Base-by-base conservation (phyloP, 2,113 vertebrate genomes). In the Hyperoodon ampullatus region DNA sequence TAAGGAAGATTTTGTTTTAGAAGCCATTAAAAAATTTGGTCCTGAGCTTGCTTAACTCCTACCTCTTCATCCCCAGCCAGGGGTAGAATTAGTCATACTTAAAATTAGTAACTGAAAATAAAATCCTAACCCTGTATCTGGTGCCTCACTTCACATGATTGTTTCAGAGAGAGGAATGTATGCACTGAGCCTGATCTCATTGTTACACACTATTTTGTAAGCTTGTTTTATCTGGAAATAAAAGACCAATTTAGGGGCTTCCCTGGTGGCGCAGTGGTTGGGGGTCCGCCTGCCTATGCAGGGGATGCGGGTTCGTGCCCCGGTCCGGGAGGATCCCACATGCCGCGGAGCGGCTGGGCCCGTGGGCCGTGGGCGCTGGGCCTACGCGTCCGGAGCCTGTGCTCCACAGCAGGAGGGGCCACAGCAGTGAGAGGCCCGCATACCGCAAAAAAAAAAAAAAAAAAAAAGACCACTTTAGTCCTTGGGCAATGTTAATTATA, bases 41-140 rank as follows among this genome's bases (percentile, higher is more conserved):
- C 58, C n/a, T 53, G 35, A 60, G 55, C 44, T 93, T 85, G 60
- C 16, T 92, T 92, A 90, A 47, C 60, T 94, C 24, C n/a, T 16
- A 84, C 90, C n/a, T 94, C 23, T n/a, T 97, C 26, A 50, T 8
- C 58, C 5, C 6, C 60, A 30, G 23, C 50, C 53, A 19, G n/a
- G 78, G 95, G 71, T 61, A 94, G 72, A 93, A 78, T 95, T 85
- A 96, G 55, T 97, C 92, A 94, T 60, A 86, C 91, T 97, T 98
- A 95, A 96, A 97, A 95, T 94, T 95, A 50, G 96, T 95, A 98
- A 95, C 88, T 93, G 93, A 97, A 96, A 97, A 97, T 98, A 98
- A 78, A 83, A 92, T 97, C 63, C 83, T 50, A 97, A 98, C 97
- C 93, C 96, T 97, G 95, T 88, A 96, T 96, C 90, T 93, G 97